Evolutionary conservation across 2,888 invertebrate species (phyloP), one percentile per base, ranked within the genome.

Genomic region (Tortricodes alternella): DNA sequence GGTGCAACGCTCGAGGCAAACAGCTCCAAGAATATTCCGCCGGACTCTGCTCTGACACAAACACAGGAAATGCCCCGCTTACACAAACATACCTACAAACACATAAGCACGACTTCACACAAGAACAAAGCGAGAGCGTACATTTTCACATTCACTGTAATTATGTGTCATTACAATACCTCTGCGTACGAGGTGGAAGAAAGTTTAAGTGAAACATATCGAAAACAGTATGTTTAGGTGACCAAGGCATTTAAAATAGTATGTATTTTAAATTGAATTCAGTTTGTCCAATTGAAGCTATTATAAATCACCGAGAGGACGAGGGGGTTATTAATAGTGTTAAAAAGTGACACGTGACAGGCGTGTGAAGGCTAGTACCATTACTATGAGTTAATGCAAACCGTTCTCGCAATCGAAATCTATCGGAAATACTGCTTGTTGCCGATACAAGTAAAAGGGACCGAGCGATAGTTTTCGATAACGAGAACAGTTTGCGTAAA

Each of bases 21-120:
- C 74, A 72, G 67, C 74, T 71, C 75, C 70, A 70, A 86, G 83
- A 88, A 86, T 81, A 85, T 86, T 85, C 84, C 83, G 68, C 68
- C 84, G 83, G 81, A 84, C 84, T 83, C 76, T 74, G 79, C 62
- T 66, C 71, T 61, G 67, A 67, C 64, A 70, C 66, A 71, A 65
- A 70, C 67, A 71, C 75, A 57, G 57, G 38, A 49, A 49, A 64
- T 59, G 53, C 58, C 38, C 57, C 49, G 24, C 55, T 46, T 46
- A 51, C 35, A 39, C 23, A 13, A 32, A 46, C 32, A 38, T 38
- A 38, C 32, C 73, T n/a, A n/a, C n/a, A 73, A 76, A 70, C 68
- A 65, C 66, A 70, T 67, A 67, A 70, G 73, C 32, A 41, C n/a
- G n/a, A n/a, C n/a, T 24, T 27, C 27, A 35, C 41, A 13, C 41